A percentile compares a stretch with the other conserved stretches of the same genome.
These are phyloP conservation scores for Antigone vipio DNA, from an alignment of 2,113 vertebrate species.

Conservation along the genomic window DNA sequence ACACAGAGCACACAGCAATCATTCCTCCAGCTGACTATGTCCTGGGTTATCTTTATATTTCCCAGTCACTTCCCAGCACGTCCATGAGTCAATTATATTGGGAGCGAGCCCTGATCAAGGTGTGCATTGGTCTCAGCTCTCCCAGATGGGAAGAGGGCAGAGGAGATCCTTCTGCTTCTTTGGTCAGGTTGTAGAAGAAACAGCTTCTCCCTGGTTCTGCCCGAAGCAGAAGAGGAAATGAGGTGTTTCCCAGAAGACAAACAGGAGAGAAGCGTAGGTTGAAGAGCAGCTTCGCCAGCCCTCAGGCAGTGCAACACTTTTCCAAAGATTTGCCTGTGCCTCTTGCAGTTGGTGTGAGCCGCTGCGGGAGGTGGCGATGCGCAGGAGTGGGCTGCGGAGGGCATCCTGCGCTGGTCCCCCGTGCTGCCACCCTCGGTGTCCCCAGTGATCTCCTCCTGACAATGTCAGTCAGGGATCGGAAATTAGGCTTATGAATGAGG, in stretches of 20 bases:
- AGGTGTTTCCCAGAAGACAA: background rate
- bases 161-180: background rate
- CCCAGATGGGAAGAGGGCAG: background rate
- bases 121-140: background rate
- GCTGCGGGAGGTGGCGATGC: rapidly evolving
- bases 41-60: background rate
- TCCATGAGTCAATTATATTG: background rate
- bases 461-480: background rate
- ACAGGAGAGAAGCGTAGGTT: background rate
- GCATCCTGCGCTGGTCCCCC: rapidly evolving
- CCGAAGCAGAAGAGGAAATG: background rate
- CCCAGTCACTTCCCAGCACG: rapidly evolving
- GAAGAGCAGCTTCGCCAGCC: background rate
- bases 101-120: background rate
- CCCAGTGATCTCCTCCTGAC: background rate
- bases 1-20: background rate
- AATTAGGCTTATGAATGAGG: background rate
- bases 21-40: background rate
- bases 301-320: background rate
- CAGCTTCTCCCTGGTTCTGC: background rate
- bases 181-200: background rate
- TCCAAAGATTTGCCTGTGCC: background rate
- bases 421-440: background rate
- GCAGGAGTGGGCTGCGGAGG: rapidly evolving
- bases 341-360: background rate